Base-by-base conservation (phyloP, 2,888 invertebrate species). In the Brachylomia viminalis region DNA sequence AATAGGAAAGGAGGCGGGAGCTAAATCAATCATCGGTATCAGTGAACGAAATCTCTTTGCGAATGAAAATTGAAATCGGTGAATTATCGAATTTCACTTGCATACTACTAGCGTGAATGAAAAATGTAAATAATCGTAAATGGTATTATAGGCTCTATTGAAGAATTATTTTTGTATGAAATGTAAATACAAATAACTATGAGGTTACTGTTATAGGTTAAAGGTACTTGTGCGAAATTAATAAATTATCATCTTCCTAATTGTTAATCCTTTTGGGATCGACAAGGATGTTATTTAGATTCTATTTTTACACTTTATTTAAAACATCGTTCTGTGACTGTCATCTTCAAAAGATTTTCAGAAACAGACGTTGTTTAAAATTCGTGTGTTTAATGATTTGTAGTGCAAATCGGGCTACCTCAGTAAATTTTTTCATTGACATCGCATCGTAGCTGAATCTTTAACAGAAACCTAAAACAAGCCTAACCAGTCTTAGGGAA, bases 11-110 rank as follows among this genome's bases (percentile, higher is more conserved):
- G 81, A 80, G 72, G 74, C 65, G 75, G 72, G 77, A 85, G 83
- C 76, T 84, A 87, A 89, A 89, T 89, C 88, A 89, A 88, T 89
- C 89, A 89, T 84, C 75, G 80, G 47, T 89, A 89, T 89, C 89
- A 64, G 62, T 81, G 80, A 87, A 81, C 79, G 75, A 75, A 84
- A 87, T 87, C 87, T 83, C 82, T 80, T 82, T 80, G 69, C 77
- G 78, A 87, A 85, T 86, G 82, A 85, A 86, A 88, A 86, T 87
- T 86, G 79, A 82, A 87, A 75, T 72, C 81, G 81, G 72, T 83
- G 79, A 82, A 78, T 84, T 77, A 79, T 83, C 66, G 76, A 64
- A 70, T 80, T 81, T 61, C 20, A 59, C 65, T 64, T 66, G 59
- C 67, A 76, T 58, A 68, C 38, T 56, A 52, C 38, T 56, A 52